Percentiles rank a stretch among this genome's conserved stretches.
phyloP scores from a whole-genome alignment of 2,888 invertebrate genomes.

The Trichopria drosophilae region DNA sequence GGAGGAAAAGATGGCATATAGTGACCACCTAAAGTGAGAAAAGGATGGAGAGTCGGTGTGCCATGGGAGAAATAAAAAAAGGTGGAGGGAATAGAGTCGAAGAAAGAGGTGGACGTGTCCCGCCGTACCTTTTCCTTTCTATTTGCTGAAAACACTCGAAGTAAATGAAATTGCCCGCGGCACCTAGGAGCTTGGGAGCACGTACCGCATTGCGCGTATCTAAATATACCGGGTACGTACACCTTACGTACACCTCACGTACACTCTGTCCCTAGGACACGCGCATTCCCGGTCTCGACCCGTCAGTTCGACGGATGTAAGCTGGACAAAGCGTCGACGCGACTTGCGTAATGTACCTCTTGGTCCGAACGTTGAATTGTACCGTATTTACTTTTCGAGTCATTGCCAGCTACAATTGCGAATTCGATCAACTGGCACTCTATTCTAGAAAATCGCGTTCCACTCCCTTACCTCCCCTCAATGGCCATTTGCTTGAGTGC shows the following conservation, averaged over 20 bases:
- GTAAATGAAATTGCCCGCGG: slow-evolving; percentile 39
- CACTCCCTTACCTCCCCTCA: no score
- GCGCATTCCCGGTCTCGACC: no score
- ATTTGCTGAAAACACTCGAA: slow-evolving; percentile 37
- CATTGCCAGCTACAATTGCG: slow-evolving; percentile 17
- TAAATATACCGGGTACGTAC: no score
- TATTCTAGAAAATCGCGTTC: no score
- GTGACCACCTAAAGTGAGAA: neutral
- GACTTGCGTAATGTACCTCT: slow-evolving; percentile 15
- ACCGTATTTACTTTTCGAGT: slow-evolving; percentile 25
- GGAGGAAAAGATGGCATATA: neutral
- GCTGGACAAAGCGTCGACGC: slow-evolving; percentile 19
- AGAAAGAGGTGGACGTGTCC: slow-evolving; percentile 7
- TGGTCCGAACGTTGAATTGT: no score
- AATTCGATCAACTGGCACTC: no score
- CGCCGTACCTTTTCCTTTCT: slow-evolving; percentile 24
- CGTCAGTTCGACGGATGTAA: slow-evolving; percentile 19
- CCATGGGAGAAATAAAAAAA: no score
- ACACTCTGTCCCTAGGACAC: no score
- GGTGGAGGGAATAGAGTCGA: neutral
- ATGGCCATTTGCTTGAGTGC: no score
- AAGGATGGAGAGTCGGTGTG: neutral
- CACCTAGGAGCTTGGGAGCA: slow-evolving; percentile 23
- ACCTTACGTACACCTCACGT: no score
- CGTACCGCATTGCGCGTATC: slow-evolving; percentile 22